Conservation (phyloP, 2,113 vertebrate genomes). For the Diphyllodes magnificus region DNA sequence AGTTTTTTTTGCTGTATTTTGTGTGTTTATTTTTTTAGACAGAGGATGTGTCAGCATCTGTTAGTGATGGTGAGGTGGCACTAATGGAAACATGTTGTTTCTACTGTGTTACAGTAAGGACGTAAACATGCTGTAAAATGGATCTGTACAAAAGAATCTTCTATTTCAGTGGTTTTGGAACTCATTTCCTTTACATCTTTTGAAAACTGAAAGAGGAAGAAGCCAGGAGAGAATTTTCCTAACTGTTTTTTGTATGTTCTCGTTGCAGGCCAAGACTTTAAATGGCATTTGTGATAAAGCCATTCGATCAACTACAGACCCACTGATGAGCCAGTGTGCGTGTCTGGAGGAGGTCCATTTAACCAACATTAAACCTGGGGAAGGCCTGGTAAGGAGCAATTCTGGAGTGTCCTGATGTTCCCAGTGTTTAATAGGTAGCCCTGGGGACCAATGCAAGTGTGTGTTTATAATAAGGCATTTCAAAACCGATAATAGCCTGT, state of each 20-base stretch:
- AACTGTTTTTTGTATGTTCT: background rate
- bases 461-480: background rate
- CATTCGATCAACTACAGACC: conserved; percentile 78
- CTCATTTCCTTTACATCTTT: background rate
- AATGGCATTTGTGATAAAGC: conserved; percentile 90
- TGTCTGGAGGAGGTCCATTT: conserved; percentile 89
- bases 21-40: background rate
- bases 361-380: conserved; percentile 82
- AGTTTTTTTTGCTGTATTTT: background rate
- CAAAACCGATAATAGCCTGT: background rate
- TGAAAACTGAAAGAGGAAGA: background rate
- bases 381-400: conserved; percentile 85
- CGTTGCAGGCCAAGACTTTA: conserved; percentile 82
- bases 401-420: background rate
- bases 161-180: background rate
- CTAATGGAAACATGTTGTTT: background rate
- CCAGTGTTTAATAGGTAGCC: background rate
- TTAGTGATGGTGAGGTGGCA: background rate
- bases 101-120: background rate
- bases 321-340: conserved; percentile 77
- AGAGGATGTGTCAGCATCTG: background rate
- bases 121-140: background rate
- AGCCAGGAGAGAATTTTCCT: background rate
- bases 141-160: background rate
- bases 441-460: background rate